Evolutionary conservation across 2,113 vertebrate genomes (phyloP).

Genomic region (Platysternon megacephalum): DNA sequence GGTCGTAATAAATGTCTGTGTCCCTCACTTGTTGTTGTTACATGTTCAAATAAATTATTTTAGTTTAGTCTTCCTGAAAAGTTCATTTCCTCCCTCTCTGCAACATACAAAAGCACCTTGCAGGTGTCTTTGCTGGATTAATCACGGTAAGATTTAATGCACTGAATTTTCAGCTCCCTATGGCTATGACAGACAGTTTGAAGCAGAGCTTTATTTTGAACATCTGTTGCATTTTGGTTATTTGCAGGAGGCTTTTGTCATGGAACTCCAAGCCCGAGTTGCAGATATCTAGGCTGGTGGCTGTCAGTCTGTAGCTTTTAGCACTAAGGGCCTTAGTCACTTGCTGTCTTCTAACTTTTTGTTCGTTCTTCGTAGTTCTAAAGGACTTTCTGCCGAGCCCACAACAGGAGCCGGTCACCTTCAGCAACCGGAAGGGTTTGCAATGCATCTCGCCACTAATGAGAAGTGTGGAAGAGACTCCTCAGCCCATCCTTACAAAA

Average conservation of each 20-base stretch:
- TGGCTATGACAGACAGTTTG: neutral
- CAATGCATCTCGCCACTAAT: slow-evolving; percentile 83
- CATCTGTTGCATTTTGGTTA: neutral
- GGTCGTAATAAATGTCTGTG: neutral
- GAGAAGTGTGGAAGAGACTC: slow-evolving; percentile 83
- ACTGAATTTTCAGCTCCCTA: slow-evolving; percentile 1
- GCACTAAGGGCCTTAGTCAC: neutral
- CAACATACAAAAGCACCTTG: fast-evolving
- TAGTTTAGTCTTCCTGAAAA: neutral
- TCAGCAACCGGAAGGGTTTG: slow-evolving; percentile 69
- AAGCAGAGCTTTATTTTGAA: neutral
- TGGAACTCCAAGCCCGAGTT: neutral
- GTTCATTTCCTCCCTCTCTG: neutral
- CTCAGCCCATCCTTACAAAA: slow-evolving; percentile 75
- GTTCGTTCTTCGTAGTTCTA: slow-evolving; percentile 53
- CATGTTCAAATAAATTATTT: neutral
- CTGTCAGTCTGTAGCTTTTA: neutral
- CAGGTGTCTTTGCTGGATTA: neutral
- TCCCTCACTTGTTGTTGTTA: neutral
- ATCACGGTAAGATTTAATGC: neutral
- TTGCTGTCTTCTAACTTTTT: neutral
- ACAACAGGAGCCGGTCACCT: slow-evolving; percentile 39
- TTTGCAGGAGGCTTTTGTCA: neutral
- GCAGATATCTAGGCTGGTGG: neutral
- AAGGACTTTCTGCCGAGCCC: slow-evolving; percentile 34